Evolutionary conservation across 2,888 invertebrate genomes (phyloP).

Genomic region (Linnaemya vulpina): DNA sequence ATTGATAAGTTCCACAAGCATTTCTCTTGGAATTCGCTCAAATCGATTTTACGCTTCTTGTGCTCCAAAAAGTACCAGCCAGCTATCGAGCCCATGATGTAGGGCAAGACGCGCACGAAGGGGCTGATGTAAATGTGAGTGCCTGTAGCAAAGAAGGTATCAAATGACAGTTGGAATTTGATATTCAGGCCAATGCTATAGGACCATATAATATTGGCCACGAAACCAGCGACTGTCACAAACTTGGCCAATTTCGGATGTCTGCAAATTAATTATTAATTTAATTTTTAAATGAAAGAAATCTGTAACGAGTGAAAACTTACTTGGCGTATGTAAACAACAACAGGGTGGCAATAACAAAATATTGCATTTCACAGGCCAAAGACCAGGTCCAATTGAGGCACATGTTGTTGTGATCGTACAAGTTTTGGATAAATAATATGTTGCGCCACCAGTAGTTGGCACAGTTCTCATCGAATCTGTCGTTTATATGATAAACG

Average conservation of each 20-base stretch:
- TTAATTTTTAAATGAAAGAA: background rate
- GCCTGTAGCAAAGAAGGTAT: conserved; percentile 81
- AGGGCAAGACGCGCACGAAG: conserved; percentile 84
- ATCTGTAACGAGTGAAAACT: conserved; percentile 58
- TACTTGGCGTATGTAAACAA: conserved; percentile 82
- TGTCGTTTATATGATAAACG: conserved; percentile 82
- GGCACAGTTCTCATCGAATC: conserved; percentile 81
- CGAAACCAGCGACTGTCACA: conserved; percentile 73
- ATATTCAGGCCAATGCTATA: conserved; percentile 77
- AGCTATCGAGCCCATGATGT: conserved; percentile 83
- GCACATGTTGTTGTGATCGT: conserved; percentile 81
- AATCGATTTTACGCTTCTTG: conserved; percentile 76
- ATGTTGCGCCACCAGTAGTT: conserved; percentile 83
- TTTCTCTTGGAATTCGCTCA: conserved; percentile 77
- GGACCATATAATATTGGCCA: conserved; percentile 78
- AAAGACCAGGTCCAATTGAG: conserved; percentile 83
- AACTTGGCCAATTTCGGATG: conserved; percentile 77
- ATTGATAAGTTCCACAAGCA: conserved; percentile 80
- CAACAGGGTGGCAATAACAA: conserved; percentile 78
- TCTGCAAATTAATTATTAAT: conserved; percentile 71
- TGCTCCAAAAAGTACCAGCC: conserved; percentile 82
- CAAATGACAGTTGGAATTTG: conserved; percentile 81
- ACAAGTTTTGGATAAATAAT: conserved; percentile 82
- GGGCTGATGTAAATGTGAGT: conserved; percentile 84
- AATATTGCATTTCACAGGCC: conserved; percentile 83